These are phyloP conservation scores for Oegoconia quadripuncta DNA, from an alignment of 2,888 invertebrate species.

Conservation along the genomic window DNA sequence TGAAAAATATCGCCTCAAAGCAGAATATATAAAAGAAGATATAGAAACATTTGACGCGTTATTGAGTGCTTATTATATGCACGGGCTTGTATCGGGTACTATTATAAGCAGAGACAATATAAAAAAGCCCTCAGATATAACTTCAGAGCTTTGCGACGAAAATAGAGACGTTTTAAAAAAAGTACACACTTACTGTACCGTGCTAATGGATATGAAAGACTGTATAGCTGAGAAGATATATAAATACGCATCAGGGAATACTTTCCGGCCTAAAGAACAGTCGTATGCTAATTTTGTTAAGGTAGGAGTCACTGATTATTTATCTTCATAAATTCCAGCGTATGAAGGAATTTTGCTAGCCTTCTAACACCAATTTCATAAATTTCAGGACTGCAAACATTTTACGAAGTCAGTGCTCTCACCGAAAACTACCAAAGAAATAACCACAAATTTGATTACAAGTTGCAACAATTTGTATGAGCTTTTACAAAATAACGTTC, in stretches of 20 bases:
- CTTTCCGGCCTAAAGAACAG: slow-evolving; percentile 74
- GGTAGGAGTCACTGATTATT: no score
- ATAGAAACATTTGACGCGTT: slow-evolving; percentile 79
- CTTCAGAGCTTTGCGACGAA: slow-evolving; percentile 31
- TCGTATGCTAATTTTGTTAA: slow-evolving; percentile 73
- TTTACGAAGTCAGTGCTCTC: slow-evolving; percentile 66
- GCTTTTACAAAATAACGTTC: slow-evolving; percentile 25
- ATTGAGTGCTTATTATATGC: slow-evolving; percentile 77
- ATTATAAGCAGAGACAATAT: slow-evolving; percentile 50
- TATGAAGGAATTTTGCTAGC: not conserved
- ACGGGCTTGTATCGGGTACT: slow-evolving; percentile 57
- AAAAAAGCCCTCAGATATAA: slow-evolving; percentile 40
- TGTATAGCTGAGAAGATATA: slow-evolving; percentile 47
- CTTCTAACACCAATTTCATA: slow-evolving; percentile 7
- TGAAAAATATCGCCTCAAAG: slow-evolving; percentile 86
- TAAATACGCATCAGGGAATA: slow-evolving; percentile 75
- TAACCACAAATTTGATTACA: slow-evolving; percentile 39
- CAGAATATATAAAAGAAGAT: slow-evolving; percentile 84
- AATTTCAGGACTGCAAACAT: slow-evolving; percentile 68
- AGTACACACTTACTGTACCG: slow-evolving; percentile 68
- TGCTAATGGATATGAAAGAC: slow-evolving; percentile 57
- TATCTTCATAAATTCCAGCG: no score
- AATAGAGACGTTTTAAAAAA: slow-evolving; percentile 39
- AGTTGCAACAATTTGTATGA: slow-evolving; percentile 37
- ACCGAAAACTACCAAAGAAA: slow-evolving; percentile 39